phyloP scores from a whole-genome alignment of 1,140 invertebrate genomes.

The Drosophila busckii region DNA sequence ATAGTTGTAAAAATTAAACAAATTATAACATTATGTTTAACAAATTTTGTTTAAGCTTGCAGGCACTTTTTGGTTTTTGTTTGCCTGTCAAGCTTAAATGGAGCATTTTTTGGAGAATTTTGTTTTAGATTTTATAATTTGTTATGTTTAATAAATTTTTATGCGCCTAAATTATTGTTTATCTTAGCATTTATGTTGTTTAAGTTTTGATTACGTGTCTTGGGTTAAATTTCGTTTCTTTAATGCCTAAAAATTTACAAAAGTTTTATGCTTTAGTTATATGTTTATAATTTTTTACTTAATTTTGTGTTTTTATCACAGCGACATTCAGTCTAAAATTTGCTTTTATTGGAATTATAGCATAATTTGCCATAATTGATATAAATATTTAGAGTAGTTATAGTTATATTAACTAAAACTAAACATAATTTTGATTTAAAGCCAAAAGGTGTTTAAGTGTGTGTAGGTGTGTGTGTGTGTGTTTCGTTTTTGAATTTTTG shows the following conservation, averaged over 20 bases:
- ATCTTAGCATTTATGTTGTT: conserved; percentile 22
- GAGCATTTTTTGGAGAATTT: conserved; percentile 43
- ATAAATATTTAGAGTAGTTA: conserved; percentile 51
- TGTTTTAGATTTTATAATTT: conserved; percentile 30
- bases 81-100: conserved; percentile 21
- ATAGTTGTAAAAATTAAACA: conserved; percentile 4
- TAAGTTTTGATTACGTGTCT: conserved; percentile 54
- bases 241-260: conserved; percentile 77
- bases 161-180: conserved; percentile 70
- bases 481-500: conserved; percentile 21
- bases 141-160: conserved; percentile 53
- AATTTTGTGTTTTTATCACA: conserved; percentile 64
- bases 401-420: conserved; percentile 63
- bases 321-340: conserved; percentile 79
- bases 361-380: conserved; percentile 72
- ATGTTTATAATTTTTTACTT: conserved; percentile 15
- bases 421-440: conserved; percentile 75
- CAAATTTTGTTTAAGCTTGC: too few relatives aligned
- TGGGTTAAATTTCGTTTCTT: conserved; percentile 65
- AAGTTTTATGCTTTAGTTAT: conserved; percentile 67
- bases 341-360: conserved; percentile 79
- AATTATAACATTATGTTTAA: conserved; percentile 7
- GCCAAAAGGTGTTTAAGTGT: conserved; percentile 62
- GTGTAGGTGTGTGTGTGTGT: conserved; percentile 27
- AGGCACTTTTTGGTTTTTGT: too few relatives aligned